phyloP scores from a whole-genome alignment of 2,113 vertebrate species.

The Pelecanoides urinatrix region DNA sequence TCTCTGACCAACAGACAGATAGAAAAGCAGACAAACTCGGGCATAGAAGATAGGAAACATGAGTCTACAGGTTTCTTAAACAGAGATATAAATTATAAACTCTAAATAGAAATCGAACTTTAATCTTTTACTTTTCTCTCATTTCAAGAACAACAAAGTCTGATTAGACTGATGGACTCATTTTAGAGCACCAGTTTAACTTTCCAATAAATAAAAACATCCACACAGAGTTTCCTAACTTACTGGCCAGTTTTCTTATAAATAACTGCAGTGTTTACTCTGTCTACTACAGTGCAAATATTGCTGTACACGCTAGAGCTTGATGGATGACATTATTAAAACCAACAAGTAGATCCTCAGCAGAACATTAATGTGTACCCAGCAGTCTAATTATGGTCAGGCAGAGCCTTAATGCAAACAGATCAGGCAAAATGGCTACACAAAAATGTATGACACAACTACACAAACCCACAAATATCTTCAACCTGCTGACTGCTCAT shows the following conservation, averaged over 20 bases:
- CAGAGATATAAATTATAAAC: neutral
- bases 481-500: neutral
- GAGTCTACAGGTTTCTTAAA: neutral
- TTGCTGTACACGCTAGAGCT: neutral
- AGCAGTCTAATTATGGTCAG: slow-evolving; percentile 3
- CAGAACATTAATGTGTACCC: neutral
- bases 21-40: neutral
- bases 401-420: slow-evolving; percentile 6
- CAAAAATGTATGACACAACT: neutral
- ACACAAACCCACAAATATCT: slow-evolving; percentile 8
- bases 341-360: neutral
- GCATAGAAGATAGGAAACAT: neutral
- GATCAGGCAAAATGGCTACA: neutral
- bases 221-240: neutral
- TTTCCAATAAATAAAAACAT: neutral
- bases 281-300: neutral
- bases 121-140: neutral
- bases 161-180: neutral
- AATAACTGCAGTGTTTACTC: neutral
- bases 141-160: neutral
- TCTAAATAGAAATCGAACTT: neutral
- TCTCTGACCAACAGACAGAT: neutral
- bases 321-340: neutral
- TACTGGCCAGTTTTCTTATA: neutral
- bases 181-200: neutral